Conservation (phyloP, 2,888 invertebrate genomes). For the Eupithecia vulgata region DNA sequence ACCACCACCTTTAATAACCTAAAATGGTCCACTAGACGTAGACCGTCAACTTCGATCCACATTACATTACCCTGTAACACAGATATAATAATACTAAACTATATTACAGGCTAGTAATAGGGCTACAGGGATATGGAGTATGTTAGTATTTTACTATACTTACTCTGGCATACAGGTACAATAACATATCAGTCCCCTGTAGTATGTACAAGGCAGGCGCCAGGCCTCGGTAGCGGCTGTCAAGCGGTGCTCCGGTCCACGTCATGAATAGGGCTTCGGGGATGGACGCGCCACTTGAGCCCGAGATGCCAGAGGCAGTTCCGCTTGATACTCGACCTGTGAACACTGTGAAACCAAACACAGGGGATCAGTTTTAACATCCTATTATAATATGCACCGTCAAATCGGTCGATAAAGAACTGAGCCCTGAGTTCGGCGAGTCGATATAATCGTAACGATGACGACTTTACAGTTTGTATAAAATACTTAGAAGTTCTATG, state of each 20-base stretch:
- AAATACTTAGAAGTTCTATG: background rate
- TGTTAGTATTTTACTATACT: slow-evolving; percentile 28
- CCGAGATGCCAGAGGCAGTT: slow-evolving; percentile 36
- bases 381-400: background rate
- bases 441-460: background rate
- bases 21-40: no score
- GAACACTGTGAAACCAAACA: slow-evolving; percentile 49
- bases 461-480: background rate
- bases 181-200: slow-evolving; percentile 86
- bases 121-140: no score
- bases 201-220: slow-evolving; percentile 82
- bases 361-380: background rate
- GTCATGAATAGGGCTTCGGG: slow-evolving; percentile 67
- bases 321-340: slow-evolving; percentile 51
- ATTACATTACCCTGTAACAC: no score
- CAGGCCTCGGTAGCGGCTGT: slow-evolving; percentile 79
- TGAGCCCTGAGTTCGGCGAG: background rate
- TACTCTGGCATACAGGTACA: slow-evolving; percentile 88
- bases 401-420: background rate
- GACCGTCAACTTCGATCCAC: no score
- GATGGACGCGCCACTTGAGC: slow-evolving; percentile 48
- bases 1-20: no score
- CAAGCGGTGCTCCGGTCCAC: slow-evolving; percentile 61
- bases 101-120: no score
- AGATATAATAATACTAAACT: no score